Base-by-base conservation (phyloP, 2,888 invertebrate genomes). In the Homarus gammarus region DNA sequence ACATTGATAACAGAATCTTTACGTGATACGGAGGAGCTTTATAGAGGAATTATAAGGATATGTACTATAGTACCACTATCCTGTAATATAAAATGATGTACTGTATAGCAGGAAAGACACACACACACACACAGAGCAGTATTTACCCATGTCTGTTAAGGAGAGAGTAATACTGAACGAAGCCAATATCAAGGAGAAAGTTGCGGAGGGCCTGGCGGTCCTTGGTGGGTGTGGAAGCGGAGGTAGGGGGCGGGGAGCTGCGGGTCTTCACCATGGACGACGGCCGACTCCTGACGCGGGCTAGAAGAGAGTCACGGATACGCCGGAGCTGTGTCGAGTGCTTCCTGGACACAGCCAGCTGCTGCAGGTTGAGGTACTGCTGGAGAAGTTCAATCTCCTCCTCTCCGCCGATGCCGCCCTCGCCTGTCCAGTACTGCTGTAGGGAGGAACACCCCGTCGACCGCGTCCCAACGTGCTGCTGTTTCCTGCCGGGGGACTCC, bases 91-190 rank as follows among this genome's bases (percentile, higher is more conserved):
- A n/a, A n/a, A n/a, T n/a, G n/a, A n/a, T n/a, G n/a, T n/a, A n/a
- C n/a, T n/a, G n/a, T n/a, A n/a, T n/a, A n/a, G n/a, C n/a, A n/a
- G n/a, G n/a, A n/a, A n/a, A n/a, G n/a, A n/a, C n/a, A n/a, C n/a
- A n/a, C n/a, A n/a, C n/a, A n/a, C n/a, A n/a, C n/a, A n/a, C n/a
- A n/a, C n/a, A n/a, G n/a, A n/a, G n/a, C n/a, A n/a, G n/a, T n/a
- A n/a, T n/a, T 73, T 49, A 90, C 85, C 90, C 90, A 51, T 90
- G 90, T 38, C 90, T 49, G 79, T 90, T 90, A 6, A 90, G 87
- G 22, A 87, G 83, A 0, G 86, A 73, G 78, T 90, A 90, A 15
- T 90, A 87, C 51, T 90, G 90, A 1, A 90, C 90, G 84, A 90
- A 90, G 10, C 90, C 90, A 27, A 90, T 82, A 22, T 90, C 90